These are phyloP conservation scores for Ellobium chinense DNA, from an alignment of 2,888 invertebrate species.

Conservation along the genomic window DNA sequence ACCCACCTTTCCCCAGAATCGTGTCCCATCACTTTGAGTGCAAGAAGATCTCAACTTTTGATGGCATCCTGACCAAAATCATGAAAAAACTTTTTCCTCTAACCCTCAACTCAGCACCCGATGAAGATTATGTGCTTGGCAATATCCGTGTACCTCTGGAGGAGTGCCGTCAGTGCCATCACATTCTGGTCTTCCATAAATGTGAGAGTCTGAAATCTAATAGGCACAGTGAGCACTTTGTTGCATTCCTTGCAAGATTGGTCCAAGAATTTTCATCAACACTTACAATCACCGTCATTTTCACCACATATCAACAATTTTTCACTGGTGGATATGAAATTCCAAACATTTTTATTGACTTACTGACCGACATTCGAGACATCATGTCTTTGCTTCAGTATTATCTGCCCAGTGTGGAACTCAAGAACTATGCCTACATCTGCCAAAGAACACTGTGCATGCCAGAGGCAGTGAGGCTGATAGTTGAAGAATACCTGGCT, in stretches of 20 bases:
- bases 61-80: not conserved
- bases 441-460: conserved; percentile 16
- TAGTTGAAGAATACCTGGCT: conserved; percentile 5
- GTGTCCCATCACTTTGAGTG: not conserved
- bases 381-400: not conserved
- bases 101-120: not conserved
- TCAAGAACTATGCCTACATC: conserved; percentile 13
- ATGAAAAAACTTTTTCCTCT: not conserved
- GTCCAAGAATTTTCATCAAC: not conserved
- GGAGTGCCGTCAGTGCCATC: not conserved
- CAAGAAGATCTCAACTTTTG: not conserved
- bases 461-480: conserved; percentile 25
- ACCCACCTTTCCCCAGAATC: not conserved
- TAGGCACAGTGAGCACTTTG: not conserved
- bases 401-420: not conserved
- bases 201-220: conserved; percentile 14
- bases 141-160: not conserved
- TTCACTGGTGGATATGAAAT: not conserved
- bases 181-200: conserved; percentile 23
- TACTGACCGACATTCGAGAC: conserved; percentile 13
- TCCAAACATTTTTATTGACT: not conserved
- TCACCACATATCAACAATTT: conserved; percentile 23
- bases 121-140: not conserved
- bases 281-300: not conserved
- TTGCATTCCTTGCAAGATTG: not conserved